These are phyloP conservation scores for Atherinosoma microstoma DNA, from an alignment of 2,797 vertebrate species.

Conservation along the genomic window DNA sequence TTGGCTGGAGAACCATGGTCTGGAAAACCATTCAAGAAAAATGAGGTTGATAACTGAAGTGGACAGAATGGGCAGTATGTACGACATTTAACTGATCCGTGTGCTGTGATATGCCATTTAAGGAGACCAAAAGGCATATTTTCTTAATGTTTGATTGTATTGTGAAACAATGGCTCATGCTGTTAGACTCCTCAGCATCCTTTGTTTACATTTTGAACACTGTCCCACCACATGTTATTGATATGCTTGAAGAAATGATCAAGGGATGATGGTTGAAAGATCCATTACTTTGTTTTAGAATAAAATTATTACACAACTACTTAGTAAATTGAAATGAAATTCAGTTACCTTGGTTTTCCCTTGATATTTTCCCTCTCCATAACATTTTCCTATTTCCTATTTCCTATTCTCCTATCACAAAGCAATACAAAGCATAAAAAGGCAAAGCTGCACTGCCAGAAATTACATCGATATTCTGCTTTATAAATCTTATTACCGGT, in stretches of 20 bases:
- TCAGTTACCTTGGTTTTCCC: background rate
- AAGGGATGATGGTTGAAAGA: background rate
- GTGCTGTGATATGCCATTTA: constrained; percentile 29
- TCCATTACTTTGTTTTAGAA: background rate
- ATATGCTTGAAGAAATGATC: background rate
- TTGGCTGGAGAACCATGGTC: constrained; percentile 9
- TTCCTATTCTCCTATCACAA: background rate
- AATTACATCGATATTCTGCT: constrained; percentile 1
- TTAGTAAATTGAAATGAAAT: background rate
- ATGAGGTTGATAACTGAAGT: constrained; percentile 13
- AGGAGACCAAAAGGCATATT: background rate
- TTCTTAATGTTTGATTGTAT: constrained; percentile 9
- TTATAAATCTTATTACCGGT: constrained; percentile 20
- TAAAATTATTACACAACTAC: background rate
- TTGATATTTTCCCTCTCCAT: constrained; percentile 9
- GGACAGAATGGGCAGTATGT: constrained; percentile 7
- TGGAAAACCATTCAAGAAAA: constrained; percentile 17
- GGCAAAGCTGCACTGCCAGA: background rate
- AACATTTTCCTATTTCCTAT: background rate
- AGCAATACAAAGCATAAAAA: constrained; percentile 8
- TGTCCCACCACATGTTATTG: background rate
- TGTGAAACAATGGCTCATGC: background rate
- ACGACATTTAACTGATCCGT: constrained; percentile 41
- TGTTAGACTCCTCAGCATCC: background rate
- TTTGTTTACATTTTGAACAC: background rate